Percentiles rank a stretch among this genome's conserved stretches.
phyloP scores from a whole-genome alignment of 2,888 invertebrate species.

The Gasteruption jaculator region DNA sequence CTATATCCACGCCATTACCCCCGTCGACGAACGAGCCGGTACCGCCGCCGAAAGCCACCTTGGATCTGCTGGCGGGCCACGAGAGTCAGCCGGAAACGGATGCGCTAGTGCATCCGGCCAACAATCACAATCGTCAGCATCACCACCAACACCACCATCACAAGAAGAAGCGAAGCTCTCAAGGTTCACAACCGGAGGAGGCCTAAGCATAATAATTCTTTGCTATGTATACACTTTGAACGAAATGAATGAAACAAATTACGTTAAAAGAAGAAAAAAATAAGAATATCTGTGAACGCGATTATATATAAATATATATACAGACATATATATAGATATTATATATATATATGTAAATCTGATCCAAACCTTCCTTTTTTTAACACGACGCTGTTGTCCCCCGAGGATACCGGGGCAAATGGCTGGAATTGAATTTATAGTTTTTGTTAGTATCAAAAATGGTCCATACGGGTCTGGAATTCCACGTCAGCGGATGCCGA shows the following conservation, averaged over 20 bases:
- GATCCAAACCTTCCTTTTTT: too few species aligned
- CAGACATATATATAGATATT: slow-evolving; percentile 15
- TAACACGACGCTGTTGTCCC: too few species aligned
- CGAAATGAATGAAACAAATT: slow-evolving; percentile 1
- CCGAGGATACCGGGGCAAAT: too few species aligned
- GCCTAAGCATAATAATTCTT: slow-evolving; percentile 42
- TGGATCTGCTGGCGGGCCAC: slow-evolving; percentile 42
- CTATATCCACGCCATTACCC: slow-evolving; percentile 41
- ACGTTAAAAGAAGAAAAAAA: slow-evolving; percentile 5
- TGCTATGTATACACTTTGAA: slow-evolving; percentile 31
- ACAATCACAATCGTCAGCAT: slow-evolving; percentile 35
- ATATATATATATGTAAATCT: slow-evolving; percentile 17
- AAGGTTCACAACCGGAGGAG: slow-evolving; percentile 43
- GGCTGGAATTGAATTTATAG: too few species aligned
- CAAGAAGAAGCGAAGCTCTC: slow-evolving; percentile 46
- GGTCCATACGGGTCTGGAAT: too few species aligned
- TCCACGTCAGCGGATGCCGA: too few species aligned
- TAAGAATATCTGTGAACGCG: slow-evolving; percentile 15
- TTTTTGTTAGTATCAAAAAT: too few species aligned
- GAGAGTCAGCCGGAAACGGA: slow-evolving; percentile 43
- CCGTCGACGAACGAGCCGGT: slow-evolving; percentile 29
- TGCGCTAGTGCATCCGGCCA: slow-evolving; percentile 36
- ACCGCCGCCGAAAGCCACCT: slow-evolving; percentile 33
- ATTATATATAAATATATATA: slow-evolving; percentile 16
- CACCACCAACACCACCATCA: slow-evolving; percentile 41